Conservation (phyloP, 2,113 vertebrate genomes). For the Campylomormyrus tamandua region DNA sequence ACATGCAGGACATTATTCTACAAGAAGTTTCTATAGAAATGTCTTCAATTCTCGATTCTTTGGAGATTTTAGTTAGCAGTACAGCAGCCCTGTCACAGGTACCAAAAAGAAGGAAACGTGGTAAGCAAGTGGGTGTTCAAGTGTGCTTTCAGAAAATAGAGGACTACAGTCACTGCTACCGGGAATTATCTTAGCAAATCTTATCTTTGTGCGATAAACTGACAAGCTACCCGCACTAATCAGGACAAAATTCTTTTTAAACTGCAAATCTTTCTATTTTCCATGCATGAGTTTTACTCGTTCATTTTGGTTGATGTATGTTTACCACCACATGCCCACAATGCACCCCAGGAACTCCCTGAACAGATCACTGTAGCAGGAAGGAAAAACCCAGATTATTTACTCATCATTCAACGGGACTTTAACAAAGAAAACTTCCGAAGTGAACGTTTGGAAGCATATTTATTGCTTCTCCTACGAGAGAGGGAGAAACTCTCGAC, state of each 20-base stretch:
- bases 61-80: background rate
- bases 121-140: background rate
- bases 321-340: background rate
- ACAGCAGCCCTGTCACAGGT: background rate
- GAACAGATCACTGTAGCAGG: background rate
- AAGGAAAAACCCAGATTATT: background rate
- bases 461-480: background rate
- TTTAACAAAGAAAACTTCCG: background rate
- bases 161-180: background rate
- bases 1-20: background rate
- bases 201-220: background rate
- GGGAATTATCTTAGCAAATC: background rate
- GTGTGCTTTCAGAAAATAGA: background rate
- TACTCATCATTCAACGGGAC: background rate
- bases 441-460: background rate
- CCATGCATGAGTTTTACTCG: background rate
- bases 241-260: background rate
- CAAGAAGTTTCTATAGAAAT: background rate
- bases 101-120: background rate
- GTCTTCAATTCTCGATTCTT: background rate
- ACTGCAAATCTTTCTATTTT: background rate
- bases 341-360: background rate
- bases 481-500: background rate
- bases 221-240: background rate
- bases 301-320: background rate